These are phyloP conservation scores for Polydrusus pterygomalis DNA, from an alignment of 2,888 invertebrate genomes.

Conservation along the genomic window DNA sequence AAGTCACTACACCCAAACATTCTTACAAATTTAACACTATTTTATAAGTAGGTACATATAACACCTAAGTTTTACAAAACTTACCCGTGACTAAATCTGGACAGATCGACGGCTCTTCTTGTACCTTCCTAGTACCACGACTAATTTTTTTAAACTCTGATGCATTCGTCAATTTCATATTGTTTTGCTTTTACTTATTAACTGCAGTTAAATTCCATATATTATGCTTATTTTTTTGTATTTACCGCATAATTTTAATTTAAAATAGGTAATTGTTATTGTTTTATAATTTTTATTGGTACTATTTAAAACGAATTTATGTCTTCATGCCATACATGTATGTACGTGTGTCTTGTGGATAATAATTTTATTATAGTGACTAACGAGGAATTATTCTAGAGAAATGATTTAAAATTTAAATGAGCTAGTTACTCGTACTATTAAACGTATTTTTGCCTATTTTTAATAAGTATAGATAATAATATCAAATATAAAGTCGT, in stretches of 20 bases:
- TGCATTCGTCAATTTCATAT: slow-evolving; percentile 9
- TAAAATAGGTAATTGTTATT: slow-evolving; percentile 4
- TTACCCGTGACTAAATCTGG: slow-evolving; percentile 20
- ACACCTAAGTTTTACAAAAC: slow-evolving; percentile 7
- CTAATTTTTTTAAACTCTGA: neutral
- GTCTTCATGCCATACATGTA: neutral
- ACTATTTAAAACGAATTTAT: neutral
- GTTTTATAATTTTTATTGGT: slow-evolving; percentile 5
- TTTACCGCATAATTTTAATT: slow-evolving; percentile 9
- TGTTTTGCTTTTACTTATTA: slow-evolving; percentile 1
- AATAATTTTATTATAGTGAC: neutral
- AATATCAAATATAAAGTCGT: too few species aligned
- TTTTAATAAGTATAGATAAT: too few species aligned
- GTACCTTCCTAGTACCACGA: neutral
- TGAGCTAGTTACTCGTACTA: neutral
- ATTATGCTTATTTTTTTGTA: slow-evolving; percentile 2
- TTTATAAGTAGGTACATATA: neutral
- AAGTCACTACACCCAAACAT: slow-evolving; percentile 19
- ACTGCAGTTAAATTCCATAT: neutral
- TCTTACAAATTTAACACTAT: slow-evolving; percentile 1
- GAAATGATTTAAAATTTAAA: neutral
- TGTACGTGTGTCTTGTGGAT: neutral
- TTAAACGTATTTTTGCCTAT: too few species aligned
- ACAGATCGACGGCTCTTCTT: neutral
- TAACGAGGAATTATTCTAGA: neutral